Base-by-base conservation (phyloP, 2,797 vertebrate genomes). In the Acanthopagrus latus region DNA sequence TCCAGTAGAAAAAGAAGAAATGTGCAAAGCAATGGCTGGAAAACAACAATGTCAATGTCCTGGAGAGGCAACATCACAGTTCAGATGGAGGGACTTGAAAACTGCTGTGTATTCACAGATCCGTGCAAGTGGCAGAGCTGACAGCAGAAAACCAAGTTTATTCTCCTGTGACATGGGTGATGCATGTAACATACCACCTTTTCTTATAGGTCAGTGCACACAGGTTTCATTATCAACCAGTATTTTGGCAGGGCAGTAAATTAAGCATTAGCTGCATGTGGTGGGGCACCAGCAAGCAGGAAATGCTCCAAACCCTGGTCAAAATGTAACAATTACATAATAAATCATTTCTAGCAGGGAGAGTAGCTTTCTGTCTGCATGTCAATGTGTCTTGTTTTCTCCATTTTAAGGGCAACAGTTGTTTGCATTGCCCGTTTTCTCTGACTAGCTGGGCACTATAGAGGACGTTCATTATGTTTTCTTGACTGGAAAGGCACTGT, bases 11-110 rank as follows among this genome's bases (percentile, higher is more conserved):
- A 7, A 77, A 59, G 18, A 18, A 41, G 27, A 27, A 27, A 62
- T 5, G 2, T 70, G 44, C 44, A 47, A 16, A 38, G 23, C 46
- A 64, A 10, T 16, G 51, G 23, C 20, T 10, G 44, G 11, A 21
- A 64, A 50, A 63, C 14, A 56, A 48, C 29, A 67, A 44, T 6
- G 3, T 20, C 46, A 18, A 55, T 50, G 25, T 59, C 48, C n/a
- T 68, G 47, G 10, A 64, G 57, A 71, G 38, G 16, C 8, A 38
- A 27, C 48, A 57, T 68, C 52, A 56, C 23, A 83, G 43, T 51
- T 69, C 33, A 74, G 50, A 70, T 48, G 33, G 20, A 11, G 17
- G 11, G n/a, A 48, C 11, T 64, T 62, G 21, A 60, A 80, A 76
- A 59, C 43, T n/a, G 16, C 17, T 69, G 14, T 56, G 41, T 23